Base-by-base conservation (phyloP, 2,888 invertebrate species). In the Ormyrus rosae region DNA sequence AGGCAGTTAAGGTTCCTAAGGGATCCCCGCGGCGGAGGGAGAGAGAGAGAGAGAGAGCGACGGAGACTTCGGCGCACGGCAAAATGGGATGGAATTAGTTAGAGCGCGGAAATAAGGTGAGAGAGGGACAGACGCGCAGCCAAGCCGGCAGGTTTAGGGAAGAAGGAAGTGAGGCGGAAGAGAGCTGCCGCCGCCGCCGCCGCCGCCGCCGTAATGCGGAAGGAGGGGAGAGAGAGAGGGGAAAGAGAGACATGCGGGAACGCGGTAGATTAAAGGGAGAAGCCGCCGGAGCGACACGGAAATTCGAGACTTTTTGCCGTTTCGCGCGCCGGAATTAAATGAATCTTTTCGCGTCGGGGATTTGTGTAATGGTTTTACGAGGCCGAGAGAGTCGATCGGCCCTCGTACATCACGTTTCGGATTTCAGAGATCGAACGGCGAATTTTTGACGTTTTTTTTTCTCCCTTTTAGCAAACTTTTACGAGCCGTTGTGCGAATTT, bases 21-120 rank as follows among this genome's bases (percentile, higher is more conserved):
- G 34, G 34, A 34, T 34, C 34, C 34, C 46, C 63, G 53, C 19
- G 53, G 13, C 34, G 34, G 65, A 55, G 65, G 13, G 11, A n/a
- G 46, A 46, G 46, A 46, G 60, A 50, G 48, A 3, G 6, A 45
- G 48, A 46, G 48, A n/a, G 55, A 48, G 67, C 0, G n/a, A 13
- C 8, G 19, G n/a, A 34, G 34, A 34, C 34, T 34, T 34, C 34
- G 34, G 68, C 19, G 45, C 53, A 48, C n/a, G 3, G 64, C 50
- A 51, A 71, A 71, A 64, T 55, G 60, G 76, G 73, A 77, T 80
- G 76, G 73, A 80, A 80, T 82, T 80, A 82, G 82, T 79, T 76
- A 71, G 76, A 19, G 76, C 75, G 58, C 58, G 76, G 79, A 79
- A 80, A 80, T 82, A 80, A 80, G 77, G 80, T n/a, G 72, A 65